These are phyloP conservation scores for Henicopernis longicauda DNA, from an alignment of 2,113 vertebrate species.

Conservation along the genomic window DNA sequence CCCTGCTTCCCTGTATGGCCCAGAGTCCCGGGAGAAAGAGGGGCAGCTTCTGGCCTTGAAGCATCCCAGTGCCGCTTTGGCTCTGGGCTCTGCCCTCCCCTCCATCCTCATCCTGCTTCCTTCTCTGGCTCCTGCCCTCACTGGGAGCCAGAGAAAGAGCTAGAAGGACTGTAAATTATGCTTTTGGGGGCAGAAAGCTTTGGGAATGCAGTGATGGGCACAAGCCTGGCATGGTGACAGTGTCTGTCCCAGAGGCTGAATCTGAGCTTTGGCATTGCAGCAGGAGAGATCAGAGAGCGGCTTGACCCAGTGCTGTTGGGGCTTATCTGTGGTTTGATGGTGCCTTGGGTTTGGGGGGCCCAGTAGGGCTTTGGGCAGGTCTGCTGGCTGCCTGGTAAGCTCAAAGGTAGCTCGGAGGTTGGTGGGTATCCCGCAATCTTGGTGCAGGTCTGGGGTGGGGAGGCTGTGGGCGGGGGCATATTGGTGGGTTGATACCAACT, in stretches of 20 bases:
- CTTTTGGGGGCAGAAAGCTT: neutral
- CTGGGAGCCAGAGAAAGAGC: neutral
- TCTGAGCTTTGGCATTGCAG: rapidly evolving
- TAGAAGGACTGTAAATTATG: neutral
- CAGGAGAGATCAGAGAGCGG: neutral
- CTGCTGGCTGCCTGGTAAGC: neutral
- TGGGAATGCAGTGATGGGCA: neutral
- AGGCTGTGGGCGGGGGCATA: neutral
- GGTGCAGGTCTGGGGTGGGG: rapidly evolving
- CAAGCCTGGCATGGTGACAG: neutral
- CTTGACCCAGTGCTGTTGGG: neutral
- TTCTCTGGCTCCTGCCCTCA: neutral
- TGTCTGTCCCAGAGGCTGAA: neutral
- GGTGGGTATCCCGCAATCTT: neutral
- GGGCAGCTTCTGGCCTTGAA: neutral
- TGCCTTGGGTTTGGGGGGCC: neutral
- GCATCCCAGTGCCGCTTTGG: neutral
- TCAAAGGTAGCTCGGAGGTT: neutral
- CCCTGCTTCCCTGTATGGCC: neutral
- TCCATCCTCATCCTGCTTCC: neutral
- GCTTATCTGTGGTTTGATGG: neutral
- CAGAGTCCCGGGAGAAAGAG: rapidly evolving
- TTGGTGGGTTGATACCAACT: neutral
- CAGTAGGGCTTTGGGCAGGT: neutral
- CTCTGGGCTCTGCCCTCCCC: neutral